Percentiles rank a stretch among this genome's conserved stretches.
Conservation (phyloP, 2,797 vertebrate genomes). For the Xenentodon cancila region DNA sequence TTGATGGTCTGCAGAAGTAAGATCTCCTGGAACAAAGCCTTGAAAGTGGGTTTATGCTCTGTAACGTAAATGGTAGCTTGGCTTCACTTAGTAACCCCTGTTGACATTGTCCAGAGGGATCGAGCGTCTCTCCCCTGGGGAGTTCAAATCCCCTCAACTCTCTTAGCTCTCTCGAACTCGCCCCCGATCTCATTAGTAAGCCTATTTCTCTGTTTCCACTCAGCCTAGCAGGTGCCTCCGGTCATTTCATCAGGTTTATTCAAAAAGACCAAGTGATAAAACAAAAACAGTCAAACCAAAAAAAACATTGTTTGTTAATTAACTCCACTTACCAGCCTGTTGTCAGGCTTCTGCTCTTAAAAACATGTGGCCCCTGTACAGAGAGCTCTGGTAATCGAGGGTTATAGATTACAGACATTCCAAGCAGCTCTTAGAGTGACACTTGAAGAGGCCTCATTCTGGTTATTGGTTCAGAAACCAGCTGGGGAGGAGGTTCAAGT, state of each 20-base stretch:
- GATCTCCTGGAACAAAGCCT: not conserved
- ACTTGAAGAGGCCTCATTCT: no score
- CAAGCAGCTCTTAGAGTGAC: no score
- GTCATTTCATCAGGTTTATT: conserved; percentile 34
- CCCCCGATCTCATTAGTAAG: conserved; percentile 31
- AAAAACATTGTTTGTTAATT: not conserved
- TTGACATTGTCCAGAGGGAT: conserved; percentile 16
- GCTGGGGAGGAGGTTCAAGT: no score
- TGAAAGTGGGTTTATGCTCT: not conserved
- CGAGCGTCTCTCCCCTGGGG: conserved; percentile 3
- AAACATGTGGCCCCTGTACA: no score
- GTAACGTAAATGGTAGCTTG: not conserved
- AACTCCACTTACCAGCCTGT: no score
- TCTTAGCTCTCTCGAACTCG: not conserved
- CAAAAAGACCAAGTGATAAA: conserved; percentile 6
- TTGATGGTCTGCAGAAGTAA: not conserved
- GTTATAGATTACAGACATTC: no score
- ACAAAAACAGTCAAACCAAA: not conserved
- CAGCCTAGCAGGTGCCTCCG: conserved; percentile 24
- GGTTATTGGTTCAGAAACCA: no score
- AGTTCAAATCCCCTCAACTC: conserved; percentile 12
- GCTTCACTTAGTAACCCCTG: not conserved
- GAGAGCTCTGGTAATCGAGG: not conserved
- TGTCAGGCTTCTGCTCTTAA: no score
- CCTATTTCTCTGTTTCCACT: conserved; percentile 26